Base-by-base conservation (phyloP, 2,113 vertebrate genomes). In the Phaethon lepturus region DNA sequence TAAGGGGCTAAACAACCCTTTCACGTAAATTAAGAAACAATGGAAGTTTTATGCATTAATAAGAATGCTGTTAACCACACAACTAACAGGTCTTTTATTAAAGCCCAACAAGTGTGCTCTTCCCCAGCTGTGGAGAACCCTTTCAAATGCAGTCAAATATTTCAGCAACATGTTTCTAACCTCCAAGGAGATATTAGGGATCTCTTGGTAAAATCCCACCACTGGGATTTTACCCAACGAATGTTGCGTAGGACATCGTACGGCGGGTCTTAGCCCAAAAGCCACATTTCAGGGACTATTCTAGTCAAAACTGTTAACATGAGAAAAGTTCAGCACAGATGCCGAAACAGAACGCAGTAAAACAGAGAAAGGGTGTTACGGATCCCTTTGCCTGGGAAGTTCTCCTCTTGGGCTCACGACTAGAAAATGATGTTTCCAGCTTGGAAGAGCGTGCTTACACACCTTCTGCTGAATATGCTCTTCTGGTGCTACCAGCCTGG, bases 1-100 rank as follows among this genome's bases (percentile, higher is more conserved):
- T 97, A 98, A 94, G 86, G 84, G 97, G 84, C 96, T 94, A 89
- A 94, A 96, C 93, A 97, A 92, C 91, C 63, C 71, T 96, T 97
- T 93, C 91, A 97, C 96, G 93, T 82, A 89, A 96, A 97, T 94
- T 96, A 95, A 96, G 95, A 95, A 90, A 94, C 91, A 96, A 87
- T 68, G 40, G 40, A 96, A 91, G 92, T 91, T 88, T 80, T 90
- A 94, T 92, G 55, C 59, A 38, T 55, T 88, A 77, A 86, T 94
- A 95, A 87, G 84, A 92, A 72, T 17, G 50, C 17, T 80, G 64
- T 88, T 92, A 42, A 45, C n/a, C n/a, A 85, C 25, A 33, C 31
- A 18, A 23, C 77, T 85, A 72, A 83, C 82, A 73, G 79, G 49
- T 88, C 52, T 68, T 58, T 59, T 24, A 13, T 74, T 74, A n/a